Conservation (phyloP, 2,888 invertebrate species). For the Nemurella pictetii region DNA sequence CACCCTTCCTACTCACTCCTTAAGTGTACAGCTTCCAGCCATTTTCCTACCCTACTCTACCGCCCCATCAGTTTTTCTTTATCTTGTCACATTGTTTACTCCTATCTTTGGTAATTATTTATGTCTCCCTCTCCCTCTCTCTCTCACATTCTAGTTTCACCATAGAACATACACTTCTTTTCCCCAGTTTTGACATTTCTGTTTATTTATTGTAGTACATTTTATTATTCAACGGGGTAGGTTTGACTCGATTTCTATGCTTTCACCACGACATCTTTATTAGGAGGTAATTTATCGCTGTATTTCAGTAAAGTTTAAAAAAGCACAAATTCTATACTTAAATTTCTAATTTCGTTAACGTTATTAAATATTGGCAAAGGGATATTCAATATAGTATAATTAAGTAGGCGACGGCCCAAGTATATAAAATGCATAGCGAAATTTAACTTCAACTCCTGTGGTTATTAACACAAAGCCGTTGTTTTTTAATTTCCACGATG, state of each 20-base stretch:
- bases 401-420: background rate
- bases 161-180: background rate
- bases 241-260: background rate
- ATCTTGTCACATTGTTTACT: slow-evolving; percentile 37
- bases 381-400: background rate
- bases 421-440: background rate
- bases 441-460: background rate
- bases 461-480: background rate
- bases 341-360: background rate
- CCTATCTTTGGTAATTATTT: slow-evolving; percentile 36
- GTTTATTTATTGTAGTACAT: slow-evolving; percentile 27
- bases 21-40: background rate
- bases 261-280: background rate
- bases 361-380: background rate
- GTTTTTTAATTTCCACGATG: background rate
- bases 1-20: background rate
- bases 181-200: slow-evolving; percentile 24
- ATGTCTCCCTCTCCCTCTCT: slow-evolving; percentile 29
- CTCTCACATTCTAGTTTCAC: background rate
- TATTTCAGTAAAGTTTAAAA: background rate
- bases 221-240: background rate
- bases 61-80: slow-evolving; percentile 21
- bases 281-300: background rate
- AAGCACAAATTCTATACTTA: background rate
- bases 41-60: background rate